Evolutionary conservation across 2,797 vertebrate species (phyloP), one percentile per base, ranked within the genome.

Genomic region (Galago senegalensis): DNA sequence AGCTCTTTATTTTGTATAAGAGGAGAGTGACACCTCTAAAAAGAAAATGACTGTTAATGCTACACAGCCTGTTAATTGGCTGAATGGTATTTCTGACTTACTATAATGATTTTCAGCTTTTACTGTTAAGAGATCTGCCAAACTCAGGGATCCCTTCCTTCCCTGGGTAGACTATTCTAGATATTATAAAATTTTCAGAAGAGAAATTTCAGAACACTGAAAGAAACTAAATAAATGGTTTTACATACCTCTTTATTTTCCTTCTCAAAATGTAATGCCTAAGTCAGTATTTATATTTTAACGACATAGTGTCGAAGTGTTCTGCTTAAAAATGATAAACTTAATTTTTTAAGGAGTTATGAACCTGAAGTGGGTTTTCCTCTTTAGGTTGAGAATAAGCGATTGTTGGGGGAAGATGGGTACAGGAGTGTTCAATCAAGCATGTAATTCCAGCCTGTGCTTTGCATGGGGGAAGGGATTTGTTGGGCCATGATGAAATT

Each of bases 191-290:
- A 85, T 72, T 75, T 92, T 61, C 25, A 56, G 40, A 56, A 93
- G 84, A 89, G 37, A 92, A 87, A 95, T 92, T 89, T 75, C 67
- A 56, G 67, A 92, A 90, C 58, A 84, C 82, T 77, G 14, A 95
- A 46, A 67, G 73, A 94, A 95, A 91, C n/a, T 79, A 84, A 21
- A 31, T 76, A n/a, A 91, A 53, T 53, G 34, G 2, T 93, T 91
- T 82, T 40, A 81, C 34, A 65, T 89, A 83, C 3, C 11, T 79
- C 16, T 89, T 90, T 63, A 70, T 91, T 92, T 96, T 95, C 18
- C 21, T 80, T 95, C 49, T 80, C 16, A 94, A 61, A 94, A 88
- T 91, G 27, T 21, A 88, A 3, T 86, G 56, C n/a, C 34, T 56
- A 29, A 40, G 23, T 61, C 40, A 84, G 12, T 86, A 56, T 21